A percentile compares a stretch with the other conserved stretches of the same genome.
Evolutionary conservation across 2,888 invertebrate species (phyloP).

Genomic region (Danaus chrysippus): DNA sequence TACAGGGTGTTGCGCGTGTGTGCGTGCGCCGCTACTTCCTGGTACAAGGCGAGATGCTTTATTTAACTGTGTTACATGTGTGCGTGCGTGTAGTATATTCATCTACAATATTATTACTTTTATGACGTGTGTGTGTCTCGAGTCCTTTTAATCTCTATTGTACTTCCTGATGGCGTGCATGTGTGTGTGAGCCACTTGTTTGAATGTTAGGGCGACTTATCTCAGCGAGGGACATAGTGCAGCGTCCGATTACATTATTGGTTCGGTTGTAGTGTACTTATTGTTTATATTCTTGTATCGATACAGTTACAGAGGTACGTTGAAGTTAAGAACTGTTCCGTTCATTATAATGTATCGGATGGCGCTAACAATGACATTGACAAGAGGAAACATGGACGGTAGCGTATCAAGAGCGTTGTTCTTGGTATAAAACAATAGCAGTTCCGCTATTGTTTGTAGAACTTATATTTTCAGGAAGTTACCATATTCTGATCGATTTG

Average conservation of each 20-base stretch:
- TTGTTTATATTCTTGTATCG: conserved; percentile 44
- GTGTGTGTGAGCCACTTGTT: conserved; percentile 78
- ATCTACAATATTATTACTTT: conserved; percentile 71
- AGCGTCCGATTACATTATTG: conserved; percentile 75
- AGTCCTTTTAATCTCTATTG: conserved; percentile 76
- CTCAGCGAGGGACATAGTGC: conserved; percentile 75
- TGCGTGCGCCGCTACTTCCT: conserved; percentile 76
- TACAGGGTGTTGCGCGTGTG: conserved; percentile 47
- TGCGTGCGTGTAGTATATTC: conserved; percentile 74
- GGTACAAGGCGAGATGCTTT: conserved; percentile 75
- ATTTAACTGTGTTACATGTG: conserved; percentile 73
- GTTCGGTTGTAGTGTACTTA: conserved; percentile 37
- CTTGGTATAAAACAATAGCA: conserved; percentile 73
- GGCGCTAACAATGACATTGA: conserved; percentile 71
- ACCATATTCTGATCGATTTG: conserved; percentile 49
- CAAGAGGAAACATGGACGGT: conserved; percentile 73
- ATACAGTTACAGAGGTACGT: conserved; percentile 27
- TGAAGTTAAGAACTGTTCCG: background rate
- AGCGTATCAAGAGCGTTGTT: conserved; percentile 64
- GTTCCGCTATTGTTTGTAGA: conserved; percentile 75
- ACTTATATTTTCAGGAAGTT: conserved; percentile 71
- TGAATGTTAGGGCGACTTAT: conserved; percentile 77
- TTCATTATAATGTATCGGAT: conserved; percentile 18
- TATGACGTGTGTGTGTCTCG: conserved; percentile 66
- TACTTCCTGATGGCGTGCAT: conserved; percentile 70